A percentile compares a stretch with the other conserved stretches of the same genome.
Conservation (phyloP, 1,140 invertebrate species). For the Drosophila subpulchrella region DNA sequence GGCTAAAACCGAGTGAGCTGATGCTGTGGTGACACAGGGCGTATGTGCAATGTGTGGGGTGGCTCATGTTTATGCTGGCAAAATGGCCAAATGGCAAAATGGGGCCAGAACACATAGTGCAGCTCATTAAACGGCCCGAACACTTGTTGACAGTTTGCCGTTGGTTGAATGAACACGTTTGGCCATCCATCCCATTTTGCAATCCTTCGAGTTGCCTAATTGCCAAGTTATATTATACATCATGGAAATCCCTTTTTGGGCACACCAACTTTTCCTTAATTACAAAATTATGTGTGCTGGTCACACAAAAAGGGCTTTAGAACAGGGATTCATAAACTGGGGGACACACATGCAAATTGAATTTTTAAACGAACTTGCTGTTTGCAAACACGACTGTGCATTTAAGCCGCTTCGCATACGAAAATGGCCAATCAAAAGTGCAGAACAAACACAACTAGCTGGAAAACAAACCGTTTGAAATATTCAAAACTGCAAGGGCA, state of each 20-base stretch:
- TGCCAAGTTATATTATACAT: not conserved
- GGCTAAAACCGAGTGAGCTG: constrained; percentile 18
- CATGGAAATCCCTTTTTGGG: not conserved
- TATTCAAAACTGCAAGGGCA: constrained; percentile 25
- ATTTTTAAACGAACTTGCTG: constrained; percentile 26
- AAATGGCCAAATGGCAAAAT: constrained; percentile 1
- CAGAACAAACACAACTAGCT: not conserved
- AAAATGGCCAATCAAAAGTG: constrained; percentile 10
- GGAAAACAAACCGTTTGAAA: constrained; percentile 25
- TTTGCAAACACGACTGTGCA: constrained; percentile 14
- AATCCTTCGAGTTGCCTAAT: constrained; percentile 7
- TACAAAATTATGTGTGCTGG: not conserved
- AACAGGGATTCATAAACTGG: not conserved
- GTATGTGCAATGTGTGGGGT: constrained; percentile 42
- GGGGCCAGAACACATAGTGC: constrained; percentile 15
- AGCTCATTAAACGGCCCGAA: constrained; percentile 19
- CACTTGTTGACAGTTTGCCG: constrained; percentile 29
- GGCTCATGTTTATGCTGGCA: constrained; percentile 10
- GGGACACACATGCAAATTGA: constrained; percentile 17
- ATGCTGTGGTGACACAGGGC: constrained; percentile 45
- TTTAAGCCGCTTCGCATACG: constrained; percentile 21
- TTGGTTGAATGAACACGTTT: constrained; percentile 3
- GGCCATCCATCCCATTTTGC: not conserved
- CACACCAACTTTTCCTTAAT: not conserved
- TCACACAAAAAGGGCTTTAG: not conserved